Conservation (phyloP, 2,888 invertebrate genomes). For the Seira ritae region DNA sequence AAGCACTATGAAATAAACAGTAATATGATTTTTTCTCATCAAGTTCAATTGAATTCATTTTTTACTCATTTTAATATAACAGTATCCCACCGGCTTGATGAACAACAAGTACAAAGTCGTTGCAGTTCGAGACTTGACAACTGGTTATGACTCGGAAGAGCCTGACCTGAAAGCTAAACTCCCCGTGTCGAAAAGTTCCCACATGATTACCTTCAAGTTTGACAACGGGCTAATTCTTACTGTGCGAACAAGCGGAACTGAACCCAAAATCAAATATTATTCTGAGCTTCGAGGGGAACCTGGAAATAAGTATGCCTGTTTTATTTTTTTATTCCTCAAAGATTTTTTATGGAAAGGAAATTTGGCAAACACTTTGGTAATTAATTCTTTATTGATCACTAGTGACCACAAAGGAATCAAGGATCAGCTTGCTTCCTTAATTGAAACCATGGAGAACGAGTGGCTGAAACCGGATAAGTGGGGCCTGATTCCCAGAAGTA, state of each 20-base stretch:
- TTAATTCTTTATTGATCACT: slow-evolving; percentile 65
- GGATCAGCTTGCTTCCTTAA: slow-evolving; percentile 83
- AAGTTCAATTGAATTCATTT: background rate
- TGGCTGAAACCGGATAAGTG: slow-evolving; percentile 87
- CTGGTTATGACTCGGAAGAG: slow-evolving; percentile 87
- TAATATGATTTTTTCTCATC: background rate
- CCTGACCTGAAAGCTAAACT: slow-evolving; percentile 83
- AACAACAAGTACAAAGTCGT: slow-evolving; percentile 81
- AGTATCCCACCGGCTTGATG: slow-evolving; percentile 85
- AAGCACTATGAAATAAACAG: too few relatives aligned
- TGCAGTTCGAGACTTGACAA: slow-evolving; percentile 90
- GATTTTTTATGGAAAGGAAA: background rate
- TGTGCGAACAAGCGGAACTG: slow-evolving; percentile 97
- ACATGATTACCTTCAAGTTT: slow-evolving; percentile 98
- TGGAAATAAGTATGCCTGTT: slow-evolving; percentile 78
- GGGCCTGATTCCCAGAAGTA: slow-evolving; percentile 77
- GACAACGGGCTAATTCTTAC: slow-evolving; percentile 90
- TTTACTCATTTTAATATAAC: slow-evolving; percentile 42
- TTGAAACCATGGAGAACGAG: slow-evolving; percentile 85
- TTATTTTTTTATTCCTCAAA: background rate
- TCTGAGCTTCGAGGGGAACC: slow-evolving; percentile 89
- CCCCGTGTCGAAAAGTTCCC: slow-evolving; percentile 81
- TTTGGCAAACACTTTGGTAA: background rate
- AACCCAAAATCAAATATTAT: slow-evolving; percentile 99
- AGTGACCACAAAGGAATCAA: slow-evolving; percentile 83